These are phyloP conservation scores for Psilopogon haemacephalus DNA, from an alignment of 2,113 vertebrate genomes.

Conservation along the genomic window DNA sequence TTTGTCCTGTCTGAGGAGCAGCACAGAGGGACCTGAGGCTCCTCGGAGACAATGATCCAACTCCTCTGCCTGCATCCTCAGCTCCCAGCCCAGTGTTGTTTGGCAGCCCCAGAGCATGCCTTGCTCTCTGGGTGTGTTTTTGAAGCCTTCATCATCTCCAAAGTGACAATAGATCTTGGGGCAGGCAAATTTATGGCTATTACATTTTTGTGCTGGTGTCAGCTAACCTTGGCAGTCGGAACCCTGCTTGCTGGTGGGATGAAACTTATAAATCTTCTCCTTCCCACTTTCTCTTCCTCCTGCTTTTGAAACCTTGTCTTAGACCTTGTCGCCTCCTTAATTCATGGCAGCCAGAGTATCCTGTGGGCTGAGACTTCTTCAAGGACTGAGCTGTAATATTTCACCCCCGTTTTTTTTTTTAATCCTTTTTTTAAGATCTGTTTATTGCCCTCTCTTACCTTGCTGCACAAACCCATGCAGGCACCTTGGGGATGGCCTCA, in stretches of 20 bases:
- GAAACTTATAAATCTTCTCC: conserved; percentile 67
- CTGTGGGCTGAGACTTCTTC: conserved; percentile 13
- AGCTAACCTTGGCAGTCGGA: conserved; percentile 70
- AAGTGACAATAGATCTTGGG: conserved; percentile 63
- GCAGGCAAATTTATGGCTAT: conserved; percentile 67
- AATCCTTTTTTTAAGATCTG: not conserved
- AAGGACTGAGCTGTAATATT: conserved; percentile 29
- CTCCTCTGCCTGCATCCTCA: no score
- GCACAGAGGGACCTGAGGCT: no score
- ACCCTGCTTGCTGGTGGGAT: conserved; percentile 42
- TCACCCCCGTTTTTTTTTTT: not conserved
- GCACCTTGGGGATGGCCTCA: not conserved
- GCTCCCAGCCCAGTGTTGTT: not conserved
- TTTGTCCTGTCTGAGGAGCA: not conserved
- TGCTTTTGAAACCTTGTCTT: conserved; percentile 62
- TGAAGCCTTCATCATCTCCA: conserved; percentile 51
- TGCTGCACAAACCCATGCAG: not conserved
- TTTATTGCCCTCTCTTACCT: not conserved
- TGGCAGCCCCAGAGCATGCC: not conserved
- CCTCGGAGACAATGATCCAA: no score
- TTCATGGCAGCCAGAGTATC: conserved; percentile 30
- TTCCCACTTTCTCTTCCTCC: not conserved
- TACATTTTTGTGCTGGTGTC: conserved; percentile 72
- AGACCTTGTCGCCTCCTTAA: conserved; percentile 52
- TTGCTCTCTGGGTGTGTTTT: conserved; percentile 17